A percentile compares a stretch with the other conserved stretches of the same genome.
phyloP scores from a whole-genome alignment of 1,140 invertebrate genomes.

The Leptopilina clavipes region DNA sequence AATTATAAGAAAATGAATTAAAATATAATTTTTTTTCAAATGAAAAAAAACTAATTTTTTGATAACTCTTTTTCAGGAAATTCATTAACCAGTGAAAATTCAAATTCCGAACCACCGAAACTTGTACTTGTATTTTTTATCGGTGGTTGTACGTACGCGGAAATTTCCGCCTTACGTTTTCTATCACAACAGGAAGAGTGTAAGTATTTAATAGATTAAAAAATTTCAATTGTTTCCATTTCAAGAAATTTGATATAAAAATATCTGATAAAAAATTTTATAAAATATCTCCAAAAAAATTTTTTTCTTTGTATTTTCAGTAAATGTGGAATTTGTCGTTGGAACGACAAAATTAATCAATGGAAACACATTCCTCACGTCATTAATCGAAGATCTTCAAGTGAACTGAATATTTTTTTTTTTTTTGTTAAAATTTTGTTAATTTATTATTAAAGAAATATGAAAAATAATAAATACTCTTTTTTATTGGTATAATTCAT shows the following conservation, averaged over 20 bases:
- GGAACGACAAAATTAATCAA: conserved; percentile 96
- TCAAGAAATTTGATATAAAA: too few species aligned
- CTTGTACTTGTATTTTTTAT: conserved; percentile 96
- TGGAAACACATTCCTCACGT: conserved; percentile 89
- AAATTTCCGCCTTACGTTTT: conserved; percentile 94
- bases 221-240: too few species aligned
- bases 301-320: conserved; percentile 74
- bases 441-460: background rate
- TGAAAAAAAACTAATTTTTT: background rate
- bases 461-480: background rate
- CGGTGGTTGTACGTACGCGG: conserved; percentile 96
- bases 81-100: conserved; percentile 80
- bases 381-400: conserved; percentile 79
- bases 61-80: conserved; percentile 66
- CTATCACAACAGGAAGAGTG: conserved; percentile 94
- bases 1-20: too few species aligned
- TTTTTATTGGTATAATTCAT: too few species aligned
- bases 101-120: conserved; percentile 81
- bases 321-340: conserved; percentile 93
- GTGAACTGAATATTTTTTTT: conserved; percentile 43
- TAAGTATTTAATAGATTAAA: too few species aligned
- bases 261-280: conserved; percentile 21
- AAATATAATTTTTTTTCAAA: background rate
- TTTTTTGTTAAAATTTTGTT: background rate
- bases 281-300: conserved; percentile 39